Conservation (phyloP, 2,797 vertebrate genomes). For the Lutjanus campechanus region DNA sequence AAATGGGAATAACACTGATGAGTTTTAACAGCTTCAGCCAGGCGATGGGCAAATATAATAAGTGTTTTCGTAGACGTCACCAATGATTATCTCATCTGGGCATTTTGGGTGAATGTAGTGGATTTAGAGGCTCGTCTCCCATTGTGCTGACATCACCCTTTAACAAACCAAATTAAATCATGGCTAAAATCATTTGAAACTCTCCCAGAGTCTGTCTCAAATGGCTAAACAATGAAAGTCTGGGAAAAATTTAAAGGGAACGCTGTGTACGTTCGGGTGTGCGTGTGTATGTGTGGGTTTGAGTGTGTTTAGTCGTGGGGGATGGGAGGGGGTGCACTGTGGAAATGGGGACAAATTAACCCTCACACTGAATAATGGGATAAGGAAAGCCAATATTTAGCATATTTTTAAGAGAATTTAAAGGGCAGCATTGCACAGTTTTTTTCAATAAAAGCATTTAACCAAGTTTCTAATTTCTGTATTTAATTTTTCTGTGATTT, state of each 20-base stretch:
- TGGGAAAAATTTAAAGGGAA: conserved; percentile 83
- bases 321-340: conserved; percentile 61
- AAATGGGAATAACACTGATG: conserved; percentile 87
- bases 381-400: conserved; percentile 70
- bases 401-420: conserved; percentile 71
- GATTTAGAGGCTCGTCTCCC: conserved; percentile 92
- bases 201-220: conserved; percentile 85
- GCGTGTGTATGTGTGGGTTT: conserved; percentile 47
- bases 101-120: conserved; percentile 92
- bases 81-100: conserved; percentile 90
- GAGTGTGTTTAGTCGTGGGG: conserved; percentile 65
- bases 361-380: conserved; percentile 79
- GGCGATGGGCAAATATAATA: conserved; percentile 93
- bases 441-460: neutral
- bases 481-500: conserved; percentile 8
- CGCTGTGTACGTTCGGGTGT: conserved; percentile 43
- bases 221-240: conserved; percentile 83
- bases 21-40: conserved; percentile 92
- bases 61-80: conserved; percentile 94
- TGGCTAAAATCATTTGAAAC: conserved; percentile 87
- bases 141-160: conserved; percentile 91
- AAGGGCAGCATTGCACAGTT: conserved; percentile 39
- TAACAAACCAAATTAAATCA: conserved; percentile 90
- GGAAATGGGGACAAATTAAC: conserved; percentile 82
- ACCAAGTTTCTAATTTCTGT: conserved; percentile 5